Evolutionary conservation across 2,888 invertebrate genomes (phyloP).

Genomic region (Diogma glabrata): DNA sequence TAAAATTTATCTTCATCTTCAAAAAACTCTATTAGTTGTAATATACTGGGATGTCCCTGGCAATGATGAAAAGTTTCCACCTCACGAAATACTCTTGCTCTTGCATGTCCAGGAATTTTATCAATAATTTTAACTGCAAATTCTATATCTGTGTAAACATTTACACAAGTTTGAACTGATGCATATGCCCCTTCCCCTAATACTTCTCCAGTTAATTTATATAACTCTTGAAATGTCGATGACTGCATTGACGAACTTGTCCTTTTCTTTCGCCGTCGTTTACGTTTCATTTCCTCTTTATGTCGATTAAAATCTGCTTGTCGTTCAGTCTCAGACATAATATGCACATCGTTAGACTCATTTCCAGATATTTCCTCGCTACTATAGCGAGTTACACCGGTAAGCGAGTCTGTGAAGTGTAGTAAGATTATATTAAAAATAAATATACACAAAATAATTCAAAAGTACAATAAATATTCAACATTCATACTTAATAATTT

Average conservation of each 20-base stretch:
- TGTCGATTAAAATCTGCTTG: conserved; percentile 55
- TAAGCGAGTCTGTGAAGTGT: conserved; percentile 19
- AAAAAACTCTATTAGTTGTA: conserved; percentile 94
- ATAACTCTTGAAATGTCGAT: conserved; percentile 89
- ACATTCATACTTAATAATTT: no score
- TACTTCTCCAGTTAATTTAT: conserved; percentile 88
- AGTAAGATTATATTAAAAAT: no score
- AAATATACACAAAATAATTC: no score
- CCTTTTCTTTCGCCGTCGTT: conserved; percentile 81
- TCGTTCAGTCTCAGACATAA: conserved; percentile 35
- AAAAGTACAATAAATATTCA: no score
- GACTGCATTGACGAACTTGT: conserved; percentile 80
- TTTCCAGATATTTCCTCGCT: conserved; percentile 37
- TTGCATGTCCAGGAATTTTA: conserved; percentile 88
- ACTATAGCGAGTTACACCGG: conserved; percentile 34
- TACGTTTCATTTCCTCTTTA: conserved; percentile 80
- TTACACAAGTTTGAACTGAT: conserved; percentile 86
- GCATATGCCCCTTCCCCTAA: conserved; percentile 96
- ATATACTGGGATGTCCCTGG: conserved; percentile 93
- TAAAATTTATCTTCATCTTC: conserved; percentile 96
- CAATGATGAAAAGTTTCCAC: conserved; percentile 99
- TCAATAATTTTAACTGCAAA: conserved; percentile 97
- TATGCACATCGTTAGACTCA: conserved; percentile 31
- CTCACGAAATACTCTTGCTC: conserved; percentile 89
- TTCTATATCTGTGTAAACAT: conserved; percentile 82